These are phyloP conservation scores for Xylota sylvarum DNA, from an alignment of 2,888 invertebrate species.

Conservation along the genomic window DNA sequence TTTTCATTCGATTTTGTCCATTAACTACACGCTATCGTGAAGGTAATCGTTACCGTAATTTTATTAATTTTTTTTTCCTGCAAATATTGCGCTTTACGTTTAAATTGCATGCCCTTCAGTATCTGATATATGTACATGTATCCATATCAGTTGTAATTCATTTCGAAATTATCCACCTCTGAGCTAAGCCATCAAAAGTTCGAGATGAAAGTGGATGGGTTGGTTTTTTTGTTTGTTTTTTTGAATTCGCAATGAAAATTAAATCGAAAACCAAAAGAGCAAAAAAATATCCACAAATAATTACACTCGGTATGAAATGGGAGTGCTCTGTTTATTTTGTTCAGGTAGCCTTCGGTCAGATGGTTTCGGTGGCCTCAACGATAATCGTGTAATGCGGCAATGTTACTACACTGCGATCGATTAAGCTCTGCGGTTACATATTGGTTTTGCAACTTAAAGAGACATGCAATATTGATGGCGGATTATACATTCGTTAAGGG, in stretches of 20 bases:
- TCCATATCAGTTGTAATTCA: neutral
- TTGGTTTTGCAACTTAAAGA: slow-evolving; percentile 17
- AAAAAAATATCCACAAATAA: slow-evolving; percentile 5
- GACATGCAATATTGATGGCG: slow-evolving; percentile 1
- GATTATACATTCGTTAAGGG: slow-evolving; percentile 6
- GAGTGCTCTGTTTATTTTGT: neutral
- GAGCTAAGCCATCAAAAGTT: slow-evolving; percentile 5
- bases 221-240: too few relatives aligned
- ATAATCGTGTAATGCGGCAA: slow-evolving; percentile 1
- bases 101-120: too few relatives aligned
- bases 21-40: too few relatives aligned
- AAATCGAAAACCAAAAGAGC: neutral
- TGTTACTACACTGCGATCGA: neutral
- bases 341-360: neutral
- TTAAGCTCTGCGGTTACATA: neutral
- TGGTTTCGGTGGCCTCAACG: neutral
- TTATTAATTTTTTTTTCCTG: too few relatives aligned
- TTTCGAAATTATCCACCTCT: neutral
- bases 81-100: too few relatives aligned
- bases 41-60: too few relatives aligned
- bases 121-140: too few relatives aligned
- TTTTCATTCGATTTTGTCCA: too few relatives aligned
- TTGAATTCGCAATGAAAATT: neutral
- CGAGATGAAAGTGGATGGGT: neutral
- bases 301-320: neutral